Conservation (phyloP, 2,113 vertebrate genomes). For the Dissostichus mawsoni region DNA sequence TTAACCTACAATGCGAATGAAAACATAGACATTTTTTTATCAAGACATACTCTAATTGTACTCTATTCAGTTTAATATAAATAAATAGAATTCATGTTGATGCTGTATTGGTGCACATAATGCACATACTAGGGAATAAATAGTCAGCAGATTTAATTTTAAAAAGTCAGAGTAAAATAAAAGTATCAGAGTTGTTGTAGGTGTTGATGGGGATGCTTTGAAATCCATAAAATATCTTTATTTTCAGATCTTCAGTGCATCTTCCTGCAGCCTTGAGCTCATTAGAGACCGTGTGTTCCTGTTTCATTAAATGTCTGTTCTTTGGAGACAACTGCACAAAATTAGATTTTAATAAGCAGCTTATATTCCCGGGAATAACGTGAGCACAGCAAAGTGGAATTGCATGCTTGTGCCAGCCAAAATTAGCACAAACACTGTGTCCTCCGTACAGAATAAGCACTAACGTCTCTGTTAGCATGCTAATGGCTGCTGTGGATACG, state of each 20-base stretch:
- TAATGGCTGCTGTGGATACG: constrained; percentile 65
- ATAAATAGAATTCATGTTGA: neutral
- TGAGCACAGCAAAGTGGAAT: constrained; percentile 57
- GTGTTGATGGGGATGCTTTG: neutral
- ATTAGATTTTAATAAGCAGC: constrained; percentile 76
- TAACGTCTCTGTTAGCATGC: constrained; percentile 71
- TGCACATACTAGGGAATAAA: neutral
- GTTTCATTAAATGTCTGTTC: constrained; percentile 73
- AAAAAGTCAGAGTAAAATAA: neutral
- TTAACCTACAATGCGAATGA: no score
- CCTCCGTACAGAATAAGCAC: constrained; percentile 52
- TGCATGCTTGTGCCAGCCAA: constrained; percentile 59
- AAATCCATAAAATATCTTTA: constrained; percentile 24
- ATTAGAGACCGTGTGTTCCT: constrained; percentile 62
- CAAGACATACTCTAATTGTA: neutral
- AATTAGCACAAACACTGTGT: constrained; percentile 69
- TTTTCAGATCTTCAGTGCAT: constrained; percentile 38
- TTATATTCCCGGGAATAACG: constrained; percentile 58
- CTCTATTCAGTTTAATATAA: neutral
- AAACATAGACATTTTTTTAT: no score
- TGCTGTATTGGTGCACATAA: neutral
- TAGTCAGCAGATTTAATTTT: neutral
- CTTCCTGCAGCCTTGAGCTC: constrained; percentile 48
- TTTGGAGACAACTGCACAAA: constrained; percentile 65
- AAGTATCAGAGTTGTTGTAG: neutral